Base-by-base conservation (phyloP, 1,140 invertebrate genomes). In the Daktulosphaira vitifoliae region DNA sequence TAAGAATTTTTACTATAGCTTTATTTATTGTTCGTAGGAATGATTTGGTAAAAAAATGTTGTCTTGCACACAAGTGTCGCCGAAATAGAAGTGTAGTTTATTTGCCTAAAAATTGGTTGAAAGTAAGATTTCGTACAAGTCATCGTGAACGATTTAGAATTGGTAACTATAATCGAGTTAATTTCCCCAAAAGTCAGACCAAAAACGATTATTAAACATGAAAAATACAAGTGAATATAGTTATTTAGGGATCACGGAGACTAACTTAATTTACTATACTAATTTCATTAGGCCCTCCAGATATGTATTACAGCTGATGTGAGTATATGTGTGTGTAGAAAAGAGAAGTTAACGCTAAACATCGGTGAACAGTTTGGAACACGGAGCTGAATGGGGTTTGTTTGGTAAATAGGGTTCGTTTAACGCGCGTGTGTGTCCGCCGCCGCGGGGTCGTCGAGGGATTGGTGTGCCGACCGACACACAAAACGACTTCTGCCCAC, bases 341-440 rank as follows among this genome's bases (percentile, higher is more conserved):
- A 59, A 59, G 54, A n/a, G 39, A 44, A 59, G 22, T 59, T 59
- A 59, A 59, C 54, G 54, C 37, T 59, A 59, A 59, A 59, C 39
- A 39, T 39, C 23, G 54, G 54, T 26, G 54, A 29, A 59, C 44
- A 44, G 23, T 59, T 37, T 23, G 20, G 23, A 39, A 46, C 26
- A 16, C 38, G 39, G 23, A 26, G n/a, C 44, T 46, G 54, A 46
- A 29, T 18, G 13, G 54, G 53, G 38, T 44, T 56, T 56, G 53
- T 56, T 56, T 42, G 20, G 56, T 48, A 48, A 59, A 59, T 46
- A 46, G 54, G 56, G 56, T 48, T 48, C 54, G 56, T 59, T 59
- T 46, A 46, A 23, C 54, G 42, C 15, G 48, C 29, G 29, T 33
- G n/a, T n/a, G 11, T 33, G 29, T 33, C 29, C 29, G 29, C 29